Evolutionary conservation across 2,888 invertebrate genomes (phyloP).

Genomic region (Pandemis cinnamomeana): DNA sequence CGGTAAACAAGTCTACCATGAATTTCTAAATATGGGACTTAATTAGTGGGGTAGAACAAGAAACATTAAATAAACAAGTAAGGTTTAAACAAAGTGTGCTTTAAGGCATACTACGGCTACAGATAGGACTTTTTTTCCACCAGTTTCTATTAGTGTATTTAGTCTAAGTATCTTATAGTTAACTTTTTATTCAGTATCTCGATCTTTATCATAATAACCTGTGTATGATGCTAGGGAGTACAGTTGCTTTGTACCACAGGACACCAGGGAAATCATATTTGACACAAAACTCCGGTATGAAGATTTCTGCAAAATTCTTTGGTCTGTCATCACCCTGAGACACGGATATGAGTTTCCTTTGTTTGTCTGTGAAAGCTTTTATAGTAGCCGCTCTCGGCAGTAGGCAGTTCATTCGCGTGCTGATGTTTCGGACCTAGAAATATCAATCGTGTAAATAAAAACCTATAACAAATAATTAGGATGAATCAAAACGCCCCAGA

Average conservation of each 20-base stretch:
- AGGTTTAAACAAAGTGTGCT: no score
- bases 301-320: slow-evolving; percentile 83
- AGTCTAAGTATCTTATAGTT: no score
- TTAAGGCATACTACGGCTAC: no score
- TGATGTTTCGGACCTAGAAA: slow-evolving; percentile 72
- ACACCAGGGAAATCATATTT: slow-evolving; percentile 88
- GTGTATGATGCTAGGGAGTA: slow-evolving; percentile 93
- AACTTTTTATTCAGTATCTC: no score
- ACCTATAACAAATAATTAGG: no score
- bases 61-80: no score
- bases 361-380: slow-evolving; percentile 66
- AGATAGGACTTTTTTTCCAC: no score
- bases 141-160: no score
- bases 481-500: no score
- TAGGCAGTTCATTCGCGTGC: slow-evolving; percentile 75
- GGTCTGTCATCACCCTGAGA: slow-evolving; percentile 78
- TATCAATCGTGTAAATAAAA: neutral
- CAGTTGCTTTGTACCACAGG: slow-evolving; percentile 93
- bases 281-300: slow-evolving; percentile 95
- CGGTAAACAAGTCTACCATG: no score
- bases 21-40: no score
- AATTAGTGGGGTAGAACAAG: no score
- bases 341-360: slow-evolving; percentile 60
- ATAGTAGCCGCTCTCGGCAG: slow-evolving; percentile 74
- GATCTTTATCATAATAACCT: slow-evolving; percentile 73